Percentiles rank a stretch among this genome's conserved stretches.
Conservation (phyloP, 2,113 vertebrate genomes). For the Chamaea fasciata region DNA sequence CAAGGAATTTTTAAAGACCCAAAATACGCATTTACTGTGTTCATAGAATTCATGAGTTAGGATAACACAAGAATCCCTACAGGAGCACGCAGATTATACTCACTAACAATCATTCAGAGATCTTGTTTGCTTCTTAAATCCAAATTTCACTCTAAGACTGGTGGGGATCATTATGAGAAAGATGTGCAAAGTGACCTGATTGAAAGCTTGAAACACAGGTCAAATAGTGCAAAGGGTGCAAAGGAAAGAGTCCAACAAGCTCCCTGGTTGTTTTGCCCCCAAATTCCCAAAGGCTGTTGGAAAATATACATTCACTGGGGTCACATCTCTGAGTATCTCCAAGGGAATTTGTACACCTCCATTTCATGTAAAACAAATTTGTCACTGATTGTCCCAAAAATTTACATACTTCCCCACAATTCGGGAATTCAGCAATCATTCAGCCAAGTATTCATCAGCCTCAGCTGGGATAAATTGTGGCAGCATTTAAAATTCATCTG, state of each 20-base stretch:
- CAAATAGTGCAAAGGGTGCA: background rate
- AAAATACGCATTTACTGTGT: background rate
- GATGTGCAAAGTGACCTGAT: background rate
- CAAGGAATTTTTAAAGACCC: background rate
- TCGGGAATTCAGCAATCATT: slow-evolving; percentile 34
- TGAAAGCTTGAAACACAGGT: background rate
- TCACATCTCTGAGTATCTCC: background rate
- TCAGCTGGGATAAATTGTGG: slow-evolving; percentile 55
- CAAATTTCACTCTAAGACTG: background rate
- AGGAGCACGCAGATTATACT: background rate
- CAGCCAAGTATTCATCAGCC: slow-evolving; percentile 50
- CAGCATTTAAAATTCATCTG: slow-evolving; percentile 57
- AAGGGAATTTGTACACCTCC: slow-evolving; percentile 11
- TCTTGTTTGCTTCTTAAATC: background rate
- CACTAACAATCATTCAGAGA: background rate
- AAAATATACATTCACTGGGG: background rate
- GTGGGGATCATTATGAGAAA: background rate
- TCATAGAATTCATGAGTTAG: background rate
- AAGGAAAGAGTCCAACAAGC: background rate
- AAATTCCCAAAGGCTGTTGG: background rate
- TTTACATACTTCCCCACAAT: slow-evolving; percentile 48
- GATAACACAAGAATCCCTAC: background rate
- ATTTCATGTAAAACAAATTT: background rate
- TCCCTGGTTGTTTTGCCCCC: background rate
- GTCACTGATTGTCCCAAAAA: slow-evolving; percentile 20